Evolutionary conservation across 2,113 vertebrate species (phyloP).

Genomic region (Oncorhynchus clarkii): DNA sequence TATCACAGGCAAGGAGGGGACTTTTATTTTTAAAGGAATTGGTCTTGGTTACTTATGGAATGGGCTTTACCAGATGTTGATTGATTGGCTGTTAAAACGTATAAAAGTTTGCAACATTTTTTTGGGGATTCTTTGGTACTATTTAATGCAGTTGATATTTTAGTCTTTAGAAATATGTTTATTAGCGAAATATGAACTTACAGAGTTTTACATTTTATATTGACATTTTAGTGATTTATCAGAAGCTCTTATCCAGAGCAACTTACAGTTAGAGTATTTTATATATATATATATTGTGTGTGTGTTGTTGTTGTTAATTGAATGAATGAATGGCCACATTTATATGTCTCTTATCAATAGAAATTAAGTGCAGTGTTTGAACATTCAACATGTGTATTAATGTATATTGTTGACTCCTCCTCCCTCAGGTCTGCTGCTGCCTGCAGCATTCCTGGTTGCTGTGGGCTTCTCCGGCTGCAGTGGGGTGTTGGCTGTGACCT

Average conservation of each 20-base stretch:
- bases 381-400: background rate
- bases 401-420: background rate
- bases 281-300: too few species aligned
- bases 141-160: background rate
- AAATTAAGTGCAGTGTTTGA: background rate
- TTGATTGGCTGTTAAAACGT: too few species aligned
- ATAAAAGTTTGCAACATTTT: too few species aligned
- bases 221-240: too few species aligned
- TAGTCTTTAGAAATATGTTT: background rate
- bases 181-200: too few species aligned
- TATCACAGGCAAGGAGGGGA: slow-evolving; percentile 58
- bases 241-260: too few species aligned
- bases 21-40: background rate
- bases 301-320: too few species aligned
- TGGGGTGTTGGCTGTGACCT: slow-evolving; percentile 61
- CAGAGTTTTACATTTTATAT: too few species aligned
- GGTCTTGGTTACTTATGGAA: background rate
- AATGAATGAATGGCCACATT: too few species aligned
- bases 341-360: background rate
- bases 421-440: slow-evolving; percentile 63
- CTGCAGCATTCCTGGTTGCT: slow-evolving; percentile 59
- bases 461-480: slow-evolving; percentile 66
- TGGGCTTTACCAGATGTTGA: too few species aligned
- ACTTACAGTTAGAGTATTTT: too few species aligned
- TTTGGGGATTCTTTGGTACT: too few species aligned